Evolutionary conservation across 2,888 invertebrate genomes (phyloP).

Genomic region (Anodontia alba): DNA sequence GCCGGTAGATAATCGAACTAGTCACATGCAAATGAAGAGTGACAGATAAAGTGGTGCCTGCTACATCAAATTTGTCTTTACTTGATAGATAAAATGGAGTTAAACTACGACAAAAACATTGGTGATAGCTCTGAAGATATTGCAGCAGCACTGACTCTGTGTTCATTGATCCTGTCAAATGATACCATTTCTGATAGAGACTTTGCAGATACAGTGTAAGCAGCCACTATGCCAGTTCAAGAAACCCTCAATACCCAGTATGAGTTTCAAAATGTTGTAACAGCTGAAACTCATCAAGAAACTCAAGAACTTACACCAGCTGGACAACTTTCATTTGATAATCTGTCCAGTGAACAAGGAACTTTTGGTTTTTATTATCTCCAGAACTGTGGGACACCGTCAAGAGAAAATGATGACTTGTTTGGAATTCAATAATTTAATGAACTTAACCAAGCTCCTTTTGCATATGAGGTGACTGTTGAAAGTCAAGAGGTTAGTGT

Average conservation of each 20-base stretch:
- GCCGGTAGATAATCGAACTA: too few species aligned
- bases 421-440: not conserved
- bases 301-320: not conserved
- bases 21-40: too few species aligned
- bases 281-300: not conserved
- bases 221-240: not conserved
- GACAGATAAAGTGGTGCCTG: too few species aligned
- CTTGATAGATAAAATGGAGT: not conserved
- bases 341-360: too few species aligned
- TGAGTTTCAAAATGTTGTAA: not conserved
- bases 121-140: not conserved
- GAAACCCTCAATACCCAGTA: not conserved
- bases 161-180: not conserved
- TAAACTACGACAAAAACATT: not conserved
- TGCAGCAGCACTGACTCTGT: not conserved
- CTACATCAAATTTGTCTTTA: too few species aligned
- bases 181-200: not conserved
- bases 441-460: too few species aligned
- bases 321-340: not conserved
- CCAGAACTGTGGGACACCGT: not conserved
- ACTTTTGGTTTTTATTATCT: too few species aligned
- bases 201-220: not conserved
- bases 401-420: not conserved
- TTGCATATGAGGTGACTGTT: not conserved
- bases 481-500: not conserved